Base-by-base conservation (phyloP, 2,797 vertebrate species). In the Channa striata region DNA sequence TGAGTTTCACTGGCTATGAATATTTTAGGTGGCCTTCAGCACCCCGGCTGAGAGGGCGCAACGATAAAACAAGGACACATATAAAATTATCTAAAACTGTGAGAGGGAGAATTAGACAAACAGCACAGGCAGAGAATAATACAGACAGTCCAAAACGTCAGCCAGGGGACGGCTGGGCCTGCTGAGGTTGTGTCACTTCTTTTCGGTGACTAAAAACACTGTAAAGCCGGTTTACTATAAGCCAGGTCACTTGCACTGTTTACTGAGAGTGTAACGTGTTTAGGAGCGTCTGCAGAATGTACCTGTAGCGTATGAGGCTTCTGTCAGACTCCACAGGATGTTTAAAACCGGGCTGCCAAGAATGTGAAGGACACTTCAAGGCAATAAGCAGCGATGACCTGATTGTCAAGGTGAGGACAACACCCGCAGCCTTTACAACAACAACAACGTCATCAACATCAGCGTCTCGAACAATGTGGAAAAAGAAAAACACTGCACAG, bases 1-100 rank as follows among this genome's bases (percentile, higher is more conserved):
- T 70, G 52, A 42, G 66, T 89, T 90, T 87, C 81, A 77, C 59
- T 74, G 84, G 77, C 82, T 77, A 87, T 91, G 77, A 91, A 92
- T 91, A 59, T 91, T 89, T 88, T 20, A 81, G 52, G 54, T 75
- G 54, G 61, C 72, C 36, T 58, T 56, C 70, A 19, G 69, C 17
- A 71, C 69, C 68, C 43, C 53, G 59, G 52, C 83, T 61, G 64
- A 75, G 68, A 43, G 54, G 36, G n/a, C n/a, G 53, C 37, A 33
- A 59, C n/a, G n/a, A n/a, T n/a, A n/a, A n/a, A n/a, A n/a, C n/a
- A n/a, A n/a, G n/a, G n/a, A n/a, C n/a, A n/a, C n/a, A n/a, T n/a
- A 33, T 53, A 30, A 30, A 30, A 30, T 30, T 30, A 30, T 4
- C 25, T 30, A 30, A 30, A 30, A 30, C 25, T 50, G 76, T 73